Base-by-base conservation (phyloP, 1,140 invertebrate genomes). In the Lordiphosa mommai region DNA sequence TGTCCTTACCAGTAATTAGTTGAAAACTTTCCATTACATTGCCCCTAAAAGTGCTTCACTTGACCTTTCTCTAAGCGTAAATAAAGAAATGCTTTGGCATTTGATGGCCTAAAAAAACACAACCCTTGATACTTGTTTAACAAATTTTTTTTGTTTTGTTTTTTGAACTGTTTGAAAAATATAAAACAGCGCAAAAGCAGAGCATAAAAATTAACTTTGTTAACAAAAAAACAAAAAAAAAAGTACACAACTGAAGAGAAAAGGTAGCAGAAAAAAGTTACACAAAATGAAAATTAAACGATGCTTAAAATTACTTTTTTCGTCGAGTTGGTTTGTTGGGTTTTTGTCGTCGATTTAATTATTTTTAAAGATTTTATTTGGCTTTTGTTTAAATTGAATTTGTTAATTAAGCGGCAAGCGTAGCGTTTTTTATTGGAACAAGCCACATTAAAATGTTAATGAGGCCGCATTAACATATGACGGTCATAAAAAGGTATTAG, bases 291-390 rank as follows among this genome's bases (percentile, higher is more conserved):
- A 80, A 82, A 82, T 82, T 82, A 82, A 82, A 82, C 77, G 77
- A 82, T 77, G 72, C 72, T 84, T 77, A 82, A 82, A 82, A 84
- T 82, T 82, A 77, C 77, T 84, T 82, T 80, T 84, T 77, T 63
- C 72, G 60, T 71, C 41, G 46, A 68, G 66, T 69, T 57, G 51
- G 12, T 33, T 58, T 61, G 32, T 41, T 53, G 12, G 32, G 4
- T 32, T 51, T 51, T 32, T 44, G 20, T 16, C 27, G 20, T n/a
- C 13, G 12, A 33, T 27, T 17, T 47, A 12, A 32, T 56, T 53
- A 41, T 40, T 65, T 36, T 46, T 46, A 32, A 56, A 59, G 41
- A 34, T 48, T 47, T 61, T 61, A 70, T 74, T 76, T 82, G 32
- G 34, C 34, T 46, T 76, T 82, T 71, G 53, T 74, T 43, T 56